A percentile compares a stretch with the other conserved stretches of the same genome.
Evolutionary conservation across 2,797 vertebrate species (phyloP).

Genomic region (Phataginus tetradactyla): DNA sequence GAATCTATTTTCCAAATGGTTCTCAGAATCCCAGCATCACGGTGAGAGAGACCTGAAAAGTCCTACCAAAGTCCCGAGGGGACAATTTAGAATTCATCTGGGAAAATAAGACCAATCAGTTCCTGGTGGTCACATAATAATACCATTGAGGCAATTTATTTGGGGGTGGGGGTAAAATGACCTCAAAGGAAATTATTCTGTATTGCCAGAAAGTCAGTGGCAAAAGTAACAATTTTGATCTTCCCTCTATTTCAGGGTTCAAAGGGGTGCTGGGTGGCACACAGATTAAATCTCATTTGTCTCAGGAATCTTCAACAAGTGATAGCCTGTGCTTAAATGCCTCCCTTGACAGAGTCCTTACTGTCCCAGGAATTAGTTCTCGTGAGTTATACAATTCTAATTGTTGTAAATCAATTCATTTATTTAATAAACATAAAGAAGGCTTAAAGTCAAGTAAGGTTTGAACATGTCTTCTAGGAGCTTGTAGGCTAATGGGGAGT

Average conservation of each 20-base stretch:
- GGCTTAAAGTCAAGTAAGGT: background rate
- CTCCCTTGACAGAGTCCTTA: background rate
- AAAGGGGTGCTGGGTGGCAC: background rate
- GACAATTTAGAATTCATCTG: slow-evolving; percentile 56
- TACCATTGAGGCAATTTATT: slow-evolving; percentile 68
- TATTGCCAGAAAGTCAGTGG: background rate
- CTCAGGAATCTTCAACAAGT: background rate
- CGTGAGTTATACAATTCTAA: background rate
- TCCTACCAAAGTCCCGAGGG: slow-evolving; percentile 63
- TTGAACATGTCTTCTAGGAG: background rate
- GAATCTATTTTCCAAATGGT: slow-evolving; percentile 47
- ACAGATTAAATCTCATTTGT: background rate
- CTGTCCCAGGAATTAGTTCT: background rate
- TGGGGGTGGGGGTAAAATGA: background rate
- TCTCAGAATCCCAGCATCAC: slow-evolving; percentile 64
- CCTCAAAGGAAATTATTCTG: slow-evolving; percentile 63
- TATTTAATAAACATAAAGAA: background rate
- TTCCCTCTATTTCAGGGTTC: background rate
- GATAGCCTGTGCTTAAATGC: background rate
- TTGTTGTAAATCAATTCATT: background rate
- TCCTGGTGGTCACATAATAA: slow-evolving; percentile 70
- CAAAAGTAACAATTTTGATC: background rate
- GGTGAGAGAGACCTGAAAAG: slow-evolving; percentile 76
- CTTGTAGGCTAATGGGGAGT: background rate
- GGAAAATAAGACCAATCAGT: slow-evolving; percentile 78